A percentile compares a stretch with the other conserved stretches of the same genome.
Evolutionary conservation across 1,140 invertebrate genomes (phyloP).

Genomic region (Aphelenchoides fujianensis): DNA sequence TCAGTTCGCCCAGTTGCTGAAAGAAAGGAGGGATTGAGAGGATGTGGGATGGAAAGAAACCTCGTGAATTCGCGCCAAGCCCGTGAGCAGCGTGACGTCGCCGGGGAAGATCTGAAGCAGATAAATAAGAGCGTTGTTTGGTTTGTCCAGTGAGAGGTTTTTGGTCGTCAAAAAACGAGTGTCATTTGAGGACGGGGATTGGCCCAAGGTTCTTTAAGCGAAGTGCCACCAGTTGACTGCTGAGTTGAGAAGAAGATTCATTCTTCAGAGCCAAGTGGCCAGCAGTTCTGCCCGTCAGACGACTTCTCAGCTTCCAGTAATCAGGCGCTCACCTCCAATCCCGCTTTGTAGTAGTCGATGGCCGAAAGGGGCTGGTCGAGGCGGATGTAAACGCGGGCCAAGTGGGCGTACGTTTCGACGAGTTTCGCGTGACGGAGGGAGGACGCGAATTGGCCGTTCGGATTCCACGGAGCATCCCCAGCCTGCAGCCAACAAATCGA

Average conservation of each 20-base stretch:
- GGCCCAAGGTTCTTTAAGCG: too few relatives aligned
- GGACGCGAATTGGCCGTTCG: constrained; percentile 82
- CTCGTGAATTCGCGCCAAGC: constrained; percentile 75
- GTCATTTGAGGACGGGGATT: too few relatives aligned
- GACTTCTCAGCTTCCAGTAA: too few relatives aligned
- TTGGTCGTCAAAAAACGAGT: too few relatives aligned
- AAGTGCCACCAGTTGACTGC: too few relatives aligned
- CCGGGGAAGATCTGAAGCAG: constrained; percentile 73
- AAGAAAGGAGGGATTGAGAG: too few relatives aligned
- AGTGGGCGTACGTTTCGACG: constrained; percentile 68
- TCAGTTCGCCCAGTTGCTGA: constrained; percentile 75
- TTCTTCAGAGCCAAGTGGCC: too few relatives aligned
- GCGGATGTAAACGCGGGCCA: constrained; percentile 70
- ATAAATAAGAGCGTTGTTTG: too few relatives aligned
- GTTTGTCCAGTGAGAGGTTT: too few relatives aligned
- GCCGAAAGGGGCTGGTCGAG: constrained; percentile 88
- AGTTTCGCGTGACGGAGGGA: constrained; percentile 76
- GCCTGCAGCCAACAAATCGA: constrained; percentile 63
- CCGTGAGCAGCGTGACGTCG: constrained; percentile 77
- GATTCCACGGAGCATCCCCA: constrained; percentile 84
- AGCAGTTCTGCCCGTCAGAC: too few relatives aligned
- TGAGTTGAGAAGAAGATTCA: too few relatives aligned
- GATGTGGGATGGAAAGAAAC: constrained; percentile 62
- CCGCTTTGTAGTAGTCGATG: constrained; percentile 78
- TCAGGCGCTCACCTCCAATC: too few relatives aligned